Percentiles rank a stretch among this genome's conserved stretches.
phyloP scores from a whole-genome alignment of 2,888 invertebrate genomes.

The Diarsia dahlii region DNA sequence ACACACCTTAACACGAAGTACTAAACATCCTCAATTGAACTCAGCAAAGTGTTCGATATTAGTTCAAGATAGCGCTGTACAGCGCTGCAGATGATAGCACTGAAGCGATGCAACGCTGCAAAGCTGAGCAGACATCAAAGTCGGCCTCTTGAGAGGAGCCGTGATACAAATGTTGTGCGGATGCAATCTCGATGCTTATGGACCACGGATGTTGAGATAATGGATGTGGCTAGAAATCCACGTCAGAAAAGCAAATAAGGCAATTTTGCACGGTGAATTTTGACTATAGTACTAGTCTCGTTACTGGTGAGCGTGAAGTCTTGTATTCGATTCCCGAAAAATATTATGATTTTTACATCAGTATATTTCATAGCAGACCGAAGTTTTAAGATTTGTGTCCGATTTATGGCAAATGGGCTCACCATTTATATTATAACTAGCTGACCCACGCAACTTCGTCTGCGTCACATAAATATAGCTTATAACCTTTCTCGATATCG shows the following conservation, averaged over 20 bases:
- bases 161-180: slow-evolving; percentile 62
- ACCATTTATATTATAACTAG: too few relatives aligned
- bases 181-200: slow-evolving; percentile 58
- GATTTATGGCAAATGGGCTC: too few relatives aligned
- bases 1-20: slow-evolving; percentile 25
- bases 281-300: neutral
- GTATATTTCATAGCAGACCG: neutral
- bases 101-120: slow-evolving; percentile 42
- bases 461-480: too few relatives aligned
- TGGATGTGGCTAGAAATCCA: slow-evolving; percentile 12
- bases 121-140: slow-evolving; percentile 62
- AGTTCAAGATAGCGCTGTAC: slow-evolving; percentile 37
- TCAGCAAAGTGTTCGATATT: slow-evolving; percentile 55
- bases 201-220: slow-evolving; percentile 9
- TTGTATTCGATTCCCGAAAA: too few relatives aligned
- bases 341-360: too few relatives aligned
- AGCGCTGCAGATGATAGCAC: slow-evolving; percentile 39
- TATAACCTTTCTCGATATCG: too few relatives aligned
- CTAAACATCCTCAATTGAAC: slow-evolving; percentile 46
- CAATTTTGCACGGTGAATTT: neutral
- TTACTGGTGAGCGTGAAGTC: neutral
- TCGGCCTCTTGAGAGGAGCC: slow-evolving; percentile 60
- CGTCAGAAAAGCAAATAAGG: neutral
- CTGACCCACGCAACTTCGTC: too few relatives aligned
- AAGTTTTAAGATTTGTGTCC: neutral